Evolutionary conservation across 2,888 invertebrate species (phyloP), one percentile per base, ranked within the genome.

Genomic region (Andrena haemorrhoa): DNA sequence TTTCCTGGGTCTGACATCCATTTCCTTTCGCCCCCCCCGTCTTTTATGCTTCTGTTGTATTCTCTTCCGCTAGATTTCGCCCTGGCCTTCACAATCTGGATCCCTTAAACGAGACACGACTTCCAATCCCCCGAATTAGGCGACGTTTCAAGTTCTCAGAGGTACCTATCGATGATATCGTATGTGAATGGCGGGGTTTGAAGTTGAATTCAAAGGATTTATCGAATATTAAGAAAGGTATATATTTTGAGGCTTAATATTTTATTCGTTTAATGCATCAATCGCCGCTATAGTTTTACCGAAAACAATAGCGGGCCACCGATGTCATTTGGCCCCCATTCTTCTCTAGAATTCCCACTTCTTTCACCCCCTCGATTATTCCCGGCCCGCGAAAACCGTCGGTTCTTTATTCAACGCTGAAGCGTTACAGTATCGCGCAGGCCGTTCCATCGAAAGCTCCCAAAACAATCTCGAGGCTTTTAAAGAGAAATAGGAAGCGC

Each of bases 401-500:
- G 33, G 12, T 10, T 51, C 61, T 73, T 81, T 74, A 70, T 79
- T 74, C 49, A 70, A 26, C 20, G 12, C n/a, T 5, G 64, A 68
- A 63, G 26, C 41, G 33, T 68, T 61, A 26, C 20, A 3, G 49
- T 73, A 73, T 65, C 73, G 64, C 63, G n/a, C 26, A 49, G 29
- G 31, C 63, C n/a, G 26, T 73, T 31, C n/a, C 60, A 53, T 65
- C 64, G 68, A 73, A 69, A 68, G 31, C 47, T 31, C 16, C 33
- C n/a, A 58, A 69, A 58, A 68, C 65, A 73, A 79, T 79, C 65
- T 70, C 69, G 51, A 16, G 33, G 20, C 58, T 35, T 60, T 33
- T 29, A n/a, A 58, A 26, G 49, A 47, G 47, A 49, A 72, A 33
- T 20, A 33, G 47, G 29, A 26, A 35, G 6, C 23, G 49, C 75